Evolutionary conservation across 2,113 vertebrate genomes (phyloP).

Genomic region (Stigmatopora nigra): DNA sequence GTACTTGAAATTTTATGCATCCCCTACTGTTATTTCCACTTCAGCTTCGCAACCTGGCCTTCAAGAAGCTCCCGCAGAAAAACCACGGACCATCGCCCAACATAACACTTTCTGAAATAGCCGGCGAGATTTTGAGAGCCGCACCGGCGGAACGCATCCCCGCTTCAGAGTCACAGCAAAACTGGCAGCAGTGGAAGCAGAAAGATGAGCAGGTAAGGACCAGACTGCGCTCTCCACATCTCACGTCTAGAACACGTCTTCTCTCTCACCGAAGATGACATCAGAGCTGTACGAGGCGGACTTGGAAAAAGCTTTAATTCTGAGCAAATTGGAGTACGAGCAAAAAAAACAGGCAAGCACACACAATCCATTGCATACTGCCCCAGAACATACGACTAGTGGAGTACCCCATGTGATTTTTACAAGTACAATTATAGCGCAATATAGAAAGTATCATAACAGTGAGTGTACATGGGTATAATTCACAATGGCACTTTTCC

Average conservation of each 20-base stretch:
- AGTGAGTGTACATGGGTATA: too few relatives aligned
- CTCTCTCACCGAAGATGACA: constrained; percentile 72
- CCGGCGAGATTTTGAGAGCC: constrained; percentile 70
- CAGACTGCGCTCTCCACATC: background rate
- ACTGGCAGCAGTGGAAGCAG: constrained; percentile 90
- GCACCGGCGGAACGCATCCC: constrained; percentile 46
- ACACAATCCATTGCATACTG: background rate
- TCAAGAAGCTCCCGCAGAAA: constrained; percentile 91
- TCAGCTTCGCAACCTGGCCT: constrained; percentile 88
- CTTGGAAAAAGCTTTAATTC: constrained; percentile 88
- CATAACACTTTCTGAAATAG: constrained; percentile 64
- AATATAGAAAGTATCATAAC: too few relatives aligned
- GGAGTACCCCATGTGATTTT: too few relatives aligned
- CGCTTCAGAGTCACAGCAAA: constrained; percentile 62
- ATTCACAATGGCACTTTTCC: too few relatives aligned
- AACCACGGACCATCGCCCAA: constrained; percentile 57
- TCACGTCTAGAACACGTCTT: constrained; percentile 2
- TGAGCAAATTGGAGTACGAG: constrained; percentile 89
- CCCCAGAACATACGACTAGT: too few relatives aligned
- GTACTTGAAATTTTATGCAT: background rate
- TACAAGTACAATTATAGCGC: too few relatives aligned
- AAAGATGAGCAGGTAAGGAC: constrained; percentile 82
- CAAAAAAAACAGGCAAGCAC: constrained; percentile 72
- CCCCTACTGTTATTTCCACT: constrained; percentile 16
- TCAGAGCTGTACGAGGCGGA: constrained; percentile 93